Conservation (phyloP, 2,888 invertebrate species). For the Pachydiplax longipennis region DNA sequence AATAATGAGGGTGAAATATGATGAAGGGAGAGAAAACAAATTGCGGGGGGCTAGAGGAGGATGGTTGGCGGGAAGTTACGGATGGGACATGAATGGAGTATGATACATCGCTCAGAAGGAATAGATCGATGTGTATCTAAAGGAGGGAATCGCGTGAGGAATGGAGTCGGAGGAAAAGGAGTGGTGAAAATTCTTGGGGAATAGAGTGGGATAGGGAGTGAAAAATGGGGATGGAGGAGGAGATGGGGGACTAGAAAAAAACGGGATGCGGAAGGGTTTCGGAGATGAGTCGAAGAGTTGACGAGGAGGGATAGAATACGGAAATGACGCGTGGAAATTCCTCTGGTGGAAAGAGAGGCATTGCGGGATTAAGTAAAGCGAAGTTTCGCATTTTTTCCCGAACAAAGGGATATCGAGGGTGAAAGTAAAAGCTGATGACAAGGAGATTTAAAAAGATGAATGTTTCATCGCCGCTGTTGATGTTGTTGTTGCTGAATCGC, state of each 20-base stretch:
- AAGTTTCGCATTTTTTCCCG: not conserved
- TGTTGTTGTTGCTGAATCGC: conserved; percentile 8
- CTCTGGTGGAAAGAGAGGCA: conserved; percentile 25
- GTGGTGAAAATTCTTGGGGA: not conserved
- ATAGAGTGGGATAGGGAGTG: not conserved
- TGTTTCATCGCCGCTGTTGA: not conserved
- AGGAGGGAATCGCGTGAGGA: not conserved
- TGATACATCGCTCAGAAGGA: not conserved
- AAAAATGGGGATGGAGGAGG: not conserved
- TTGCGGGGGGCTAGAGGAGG: not conserved
- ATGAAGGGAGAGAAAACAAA: not conserved
- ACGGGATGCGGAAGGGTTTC: not conserved
- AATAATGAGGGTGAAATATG: not conserved
- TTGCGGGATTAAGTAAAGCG: conserved; percentile 16
- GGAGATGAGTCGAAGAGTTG: not conserved
- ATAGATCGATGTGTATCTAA: not conserved
- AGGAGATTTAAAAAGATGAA: conserved; percentile 43
- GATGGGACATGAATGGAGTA: not conserved
- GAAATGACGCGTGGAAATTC: conserved; percentile 40
- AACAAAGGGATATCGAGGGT: conserved; percentile 34
- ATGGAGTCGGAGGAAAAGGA: not conserved
- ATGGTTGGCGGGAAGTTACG: not conserved
- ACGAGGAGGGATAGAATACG: conserved; percentile 3
- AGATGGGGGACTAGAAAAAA: not conserved
- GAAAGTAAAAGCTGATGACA: conserved; percentile 43